Base-by-base conservation (phyloP, 1,140 invertebrate species). In the Thaumetopoea pityocampa region DNA sequence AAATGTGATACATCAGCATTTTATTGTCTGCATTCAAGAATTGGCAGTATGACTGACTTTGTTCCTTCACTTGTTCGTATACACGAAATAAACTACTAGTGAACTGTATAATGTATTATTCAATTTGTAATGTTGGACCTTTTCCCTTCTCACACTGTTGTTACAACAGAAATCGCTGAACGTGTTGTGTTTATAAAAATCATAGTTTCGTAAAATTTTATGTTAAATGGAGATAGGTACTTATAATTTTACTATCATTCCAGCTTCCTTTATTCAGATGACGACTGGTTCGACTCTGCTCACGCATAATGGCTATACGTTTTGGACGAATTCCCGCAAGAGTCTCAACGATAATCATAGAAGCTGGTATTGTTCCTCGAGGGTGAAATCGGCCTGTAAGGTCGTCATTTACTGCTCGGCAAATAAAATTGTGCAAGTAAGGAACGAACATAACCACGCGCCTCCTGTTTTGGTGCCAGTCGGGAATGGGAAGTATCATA, bases 291-390 rank as follows among this genome's bases (percentile, higher is more conserved):
- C 33, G 4, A 27, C 8, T 3, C 27, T 51, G 7, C 36, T 51
- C 7, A 16, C 14, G n/a, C 33, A 32, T 12, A 5, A 41, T 24
- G 50, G 50, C 1, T 47, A 23, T 10, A 52, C 50, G 5, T 52
- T 43, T n/a, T 42, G 43, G 33, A 42, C 35, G 9, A 11, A 20
- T 20, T 22, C 10, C n/a, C 7, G 7, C 6, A 33, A 33, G 5
- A 5, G 7, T 9, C 2, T 2, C 4, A 2, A 23, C n/a, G 22
- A 23, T 5, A 17, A 4, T 16, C 12, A 5, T 3, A 8, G 26
- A n/a, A 20, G 26, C 16, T 51, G 42, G 42, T 46, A 46, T 20
- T 51, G 49, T 20, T 51, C 49, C 0, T 51, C 49, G 1, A 29
- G 40, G 7, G 14, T n/a, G 16, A 33, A 14, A 33, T 5, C 17